Evolutionary conservation across 37 sponge, comb jelly and placozoan genomes (phyloP).

Genomic region (Oscarella lobularis): DNA sequence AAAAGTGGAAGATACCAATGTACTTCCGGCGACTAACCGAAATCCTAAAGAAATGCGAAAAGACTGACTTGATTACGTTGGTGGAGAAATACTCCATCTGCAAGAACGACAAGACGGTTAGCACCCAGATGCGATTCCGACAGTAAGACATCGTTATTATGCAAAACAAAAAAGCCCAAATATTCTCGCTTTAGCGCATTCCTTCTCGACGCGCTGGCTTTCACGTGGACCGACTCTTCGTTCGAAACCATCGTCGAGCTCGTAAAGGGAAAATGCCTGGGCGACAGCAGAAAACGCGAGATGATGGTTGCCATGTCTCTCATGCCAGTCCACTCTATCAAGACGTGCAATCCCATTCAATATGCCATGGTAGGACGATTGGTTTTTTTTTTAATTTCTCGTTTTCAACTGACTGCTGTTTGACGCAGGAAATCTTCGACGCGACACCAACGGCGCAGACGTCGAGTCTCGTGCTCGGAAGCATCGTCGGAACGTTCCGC

Average conservation of each 20-base stretch:
- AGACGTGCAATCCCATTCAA: neutral
- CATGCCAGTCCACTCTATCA: neutral
- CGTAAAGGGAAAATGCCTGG: neutral
- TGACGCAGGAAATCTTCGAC: too few relatives aligned
- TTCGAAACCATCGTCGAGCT: neutral
- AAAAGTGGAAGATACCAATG: too few relatives aligned
- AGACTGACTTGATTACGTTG: neutral
- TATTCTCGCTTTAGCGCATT: neutral
- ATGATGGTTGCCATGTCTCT: neutral
- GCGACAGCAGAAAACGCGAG: neutral
- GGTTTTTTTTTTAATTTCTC: neutral
- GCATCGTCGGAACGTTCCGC: too few relatives aligned
- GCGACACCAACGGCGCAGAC: too few relatives aligned
- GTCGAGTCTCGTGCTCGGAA: neutral
- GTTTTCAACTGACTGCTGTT: too few relatives aligned
- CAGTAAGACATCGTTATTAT: neutral
- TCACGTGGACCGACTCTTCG: neutral
- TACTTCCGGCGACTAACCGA: too few relatives aligned
- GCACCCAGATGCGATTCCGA: neutral
- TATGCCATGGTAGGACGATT: neutral
- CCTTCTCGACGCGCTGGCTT: neutral
- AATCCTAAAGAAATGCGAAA: too few relatives aligned
- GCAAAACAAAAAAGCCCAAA: neutral
- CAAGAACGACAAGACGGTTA: neutral
- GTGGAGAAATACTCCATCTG: neutral